phyloP scores from a whole-genome alignment of 2,113 vertebrate species.

The Crotalus viridis region DNA sequence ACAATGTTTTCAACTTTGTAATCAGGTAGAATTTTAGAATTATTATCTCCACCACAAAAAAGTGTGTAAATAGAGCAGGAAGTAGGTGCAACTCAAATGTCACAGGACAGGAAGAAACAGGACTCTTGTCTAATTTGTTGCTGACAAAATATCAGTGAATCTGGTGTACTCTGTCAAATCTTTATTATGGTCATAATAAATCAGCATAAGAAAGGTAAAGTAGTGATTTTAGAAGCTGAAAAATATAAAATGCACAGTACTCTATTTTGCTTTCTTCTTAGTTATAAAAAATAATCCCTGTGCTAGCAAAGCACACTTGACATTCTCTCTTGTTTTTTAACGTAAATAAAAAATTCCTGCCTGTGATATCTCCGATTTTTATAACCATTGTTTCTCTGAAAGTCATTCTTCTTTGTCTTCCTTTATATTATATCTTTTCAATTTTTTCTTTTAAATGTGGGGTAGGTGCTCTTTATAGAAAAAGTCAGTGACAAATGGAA shows the following conservation, averaged over 20 bases:
- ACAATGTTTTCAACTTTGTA: not conserved
- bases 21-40: not conserved
- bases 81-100: not conserved
- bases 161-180: not conserved
- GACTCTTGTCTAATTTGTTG: not conserved
- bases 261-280: not conserved
- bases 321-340: not conserved
- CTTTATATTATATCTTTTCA: not conserved
- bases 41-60: not conserved
- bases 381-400: not conserved
- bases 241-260: not conserved
- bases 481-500: not conserved
- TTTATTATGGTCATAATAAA: not conserved
- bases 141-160: not conserved
- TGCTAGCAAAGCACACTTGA: not conserved
- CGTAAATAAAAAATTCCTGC: not conserved
- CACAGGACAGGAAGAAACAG: not conserved
- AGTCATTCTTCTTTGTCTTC: not conserved
- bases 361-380: not conserved
- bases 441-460: not conserved
- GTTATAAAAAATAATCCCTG: not conserved
- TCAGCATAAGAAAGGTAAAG: not conserved
- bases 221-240: not conserved
- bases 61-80: not conserved
- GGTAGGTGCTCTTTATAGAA: constrained; percentile 1